These are phyloP conservation scores for Danaus chrysippus DNA, from an alignment of 2,888 invertebrate species.

Conservation along the genomic window DNA sequence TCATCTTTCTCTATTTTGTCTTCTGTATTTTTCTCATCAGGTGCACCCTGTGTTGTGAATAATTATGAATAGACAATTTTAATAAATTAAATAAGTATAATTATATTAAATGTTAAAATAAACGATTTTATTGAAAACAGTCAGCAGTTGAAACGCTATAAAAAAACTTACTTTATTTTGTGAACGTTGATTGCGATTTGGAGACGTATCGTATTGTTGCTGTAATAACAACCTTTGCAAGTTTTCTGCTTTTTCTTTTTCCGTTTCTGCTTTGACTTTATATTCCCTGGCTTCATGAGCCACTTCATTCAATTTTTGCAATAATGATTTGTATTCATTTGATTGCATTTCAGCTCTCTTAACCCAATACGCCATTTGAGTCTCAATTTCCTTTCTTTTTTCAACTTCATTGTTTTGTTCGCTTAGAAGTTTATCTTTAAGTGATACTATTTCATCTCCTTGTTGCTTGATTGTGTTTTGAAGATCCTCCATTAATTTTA, in stretches of 20 bases:
- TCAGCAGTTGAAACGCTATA: not conserved
- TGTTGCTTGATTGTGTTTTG: slow-evolving; percentile 71
- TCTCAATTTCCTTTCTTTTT: slow-evolving; percentile 53
- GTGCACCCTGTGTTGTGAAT: too few species aligned
- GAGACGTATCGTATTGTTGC: slow-evolving; percentile 37
- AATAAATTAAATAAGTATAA: too few species aligned
- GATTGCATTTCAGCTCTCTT: slow-evolving; percentile 60
- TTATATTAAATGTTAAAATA: too few species aligned
- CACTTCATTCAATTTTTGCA: slow-evolving; percentile 60
- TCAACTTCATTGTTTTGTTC: slow-evolving; percentile 47
- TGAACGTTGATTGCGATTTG: slow-evolving; percentile 14
- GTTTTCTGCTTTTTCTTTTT: slow-evolving; percentile 50
- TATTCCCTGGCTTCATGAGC: slow-evolving; percentile 59
- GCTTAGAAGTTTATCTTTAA: slow-evolving; percentile 69
- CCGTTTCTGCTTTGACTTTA: slow-evolving; percentile 52
- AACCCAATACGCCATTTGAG: slow-evolving; percentile 56
- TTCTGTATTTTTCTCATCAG: not conserved
- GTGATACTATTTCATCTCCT: slow-evolving; percentile 68
- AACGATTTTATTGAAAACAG: too few species aligned
- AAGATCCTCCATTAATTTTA: slow-evolving; percentile 57
- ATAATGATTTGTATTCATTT: slow-evolving; percentile 58
- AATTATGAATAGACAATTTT: too few species aligned
- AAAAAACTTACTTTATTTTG: slow-evolving; percentile 28
- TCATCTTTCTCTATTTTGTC: slow-evolving; percentile 21
- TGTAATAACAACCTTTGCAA: slow-evolving; percentile 54